Base-by-base conservation (phyloP, 1,140 invertebrate genomes). In the Drusus annulatus region DNA sequence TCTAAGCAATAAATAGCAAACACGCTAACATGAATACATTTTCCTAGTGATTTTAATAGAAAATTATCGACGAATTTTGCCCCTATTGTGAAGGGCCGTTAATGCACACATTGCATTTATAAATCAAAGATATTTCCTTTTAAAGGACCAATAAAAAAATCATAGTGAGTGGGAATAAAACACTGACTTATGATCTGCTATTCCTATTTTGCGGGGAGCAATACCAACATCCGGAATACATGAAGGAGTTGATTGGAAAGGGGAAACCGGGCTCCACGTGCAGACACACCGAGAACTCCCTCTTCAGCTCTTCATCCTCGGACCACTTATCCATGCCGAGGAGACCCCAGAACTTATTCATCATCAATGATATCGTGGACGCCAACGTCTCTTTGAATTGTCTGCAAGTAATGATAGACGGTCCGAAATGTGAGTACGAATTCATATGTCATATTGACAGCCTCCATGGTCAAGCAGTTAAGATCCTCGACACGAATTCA, bases 141-240 rank as follows among this genome's bases (percentile, higher is more conserved):
- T 82, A 78, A 80, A 93, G 92, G 74, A 87, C 89, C 80, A 88
- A 91, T 21, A 93, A 93, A 84, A 89, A 88, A 56, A 88, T 94
- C 2, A 84, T 88, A 4, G 85, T 94, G 1, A 90, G 90, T 84
- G 86, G 89, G 8, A 88, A 89, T 25, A 88, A 88, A 3, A 85
- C 88, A 2, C 85, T 93, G 51, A 86, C 86, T 21, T 94, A 94
- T 81, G 93, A 94, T 84, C 90, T 92, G 80, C 84, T 94, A 10
- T 87, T 93, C 6, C 80, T 94, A 28, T 90, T 91, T 3, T 91
- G 91, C 80, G 93, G 92, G 0, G 85, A 91, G 28, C 91, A 93
- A 82, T 93, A 92, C 82, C 89, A 91, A 79, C 90, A 87, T 82
- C 92, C 92, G 0, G 86, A 87, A 15, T 89, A 90, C 81, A 79